These are phyloP conservation scores for Cheirogaleus medius DNA, from an alignment of 2,113 vertebrate genomes.

Conservation along the genomic window DNA sequence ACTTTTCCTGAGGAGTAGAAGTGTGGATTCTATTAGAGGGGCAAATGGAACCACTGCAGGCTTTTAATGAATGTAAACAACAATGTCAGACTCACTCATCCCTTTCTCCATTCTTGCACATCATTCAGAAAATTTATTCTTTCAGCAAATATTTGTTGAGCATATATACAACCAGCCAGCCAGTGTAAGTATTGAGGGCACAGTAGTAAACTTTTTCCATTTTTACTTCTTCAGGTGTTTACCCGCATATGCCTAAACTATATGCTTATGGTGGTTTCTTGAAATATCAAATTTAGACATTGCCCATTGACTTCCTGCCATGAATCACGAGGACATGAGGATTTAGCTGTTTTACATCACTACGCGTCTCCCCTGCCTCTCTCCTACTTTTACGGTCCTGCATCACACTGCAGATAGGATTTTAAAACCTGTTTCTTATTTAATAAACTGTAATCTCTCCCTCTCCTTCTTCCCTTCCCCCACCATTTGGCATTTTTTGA, in stretches of 20 bases:
- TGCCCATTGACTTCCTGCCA: neutral
- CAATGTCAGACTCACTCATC: neutral
- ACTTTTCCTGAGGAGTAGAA: neutral
- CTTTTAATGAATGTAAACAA: neutral
- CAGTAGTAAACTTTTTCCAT: neutral
- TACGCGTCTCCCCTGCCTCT: neutral
- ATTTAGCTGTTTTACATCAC: neutral
- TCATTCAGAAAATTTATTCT: neutral
- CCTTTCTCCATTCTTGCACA: neutral
- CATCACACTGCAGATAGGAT: neutral
- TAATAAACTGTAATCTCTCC: neutral
- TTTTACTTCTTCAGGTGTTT: neutral
- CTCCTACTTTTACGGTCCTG: neutral
- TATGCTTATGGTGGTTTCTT: neutral
- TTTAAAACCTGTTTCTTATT: conserved; percentile 1
- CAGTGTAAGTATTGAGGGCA: neutral
- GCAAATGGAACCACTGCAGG: neutral
- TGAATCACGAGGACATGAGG: neutral
- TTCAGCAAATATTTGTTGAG: neutral
- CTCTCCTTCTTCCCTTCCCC: no score
- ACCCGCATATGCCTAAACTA: neutral
- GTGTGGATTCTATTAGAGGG: neutral
- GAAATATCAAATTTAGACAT: neutral
- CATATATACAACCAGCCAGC: neutral
- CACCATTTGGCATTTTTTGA: neutral